phyloP scores from a whole-genome alignment of 2,888 invertebrate genomes.

The Cremastobaeus sp. region DNA sequence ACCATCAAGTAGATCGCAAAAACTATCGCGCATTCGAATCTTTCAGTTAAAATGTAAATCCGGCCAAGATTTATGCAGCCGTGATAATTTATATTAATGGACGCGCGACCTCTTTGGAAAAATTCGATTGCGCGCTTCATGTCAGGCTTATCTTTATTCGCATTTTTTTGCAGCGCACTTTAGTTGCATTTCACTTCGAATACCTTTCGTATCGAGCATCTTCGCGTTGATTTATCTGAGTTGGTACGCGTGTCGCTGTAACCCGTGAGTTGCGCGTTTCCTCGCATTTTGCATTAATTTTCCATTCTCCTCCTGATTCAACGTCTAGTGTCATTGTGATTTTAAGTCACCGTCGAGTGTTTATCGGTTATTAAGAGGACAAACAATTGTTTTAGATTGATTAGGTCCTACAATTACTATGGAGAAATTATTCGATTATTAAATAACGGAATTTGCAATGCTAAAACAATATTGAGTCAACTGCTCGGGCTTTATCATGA shows the following conservation, averaged over 20 bases:
- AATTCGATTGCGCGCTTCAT: constrained; percentile 39
- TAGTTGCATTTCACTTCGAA: constrained; percentile 47
- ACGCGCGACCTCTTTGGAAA: constrained; percentile 42
- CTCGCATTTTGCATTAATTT: constrained; percentile 15
- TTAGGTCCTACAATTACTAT: too few species aligned
- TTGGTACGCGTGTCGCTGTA: neutral
- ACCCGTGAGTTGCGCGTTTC: constrained; percentile 10
- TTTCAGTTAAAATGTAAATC: constrained; percentile 33
- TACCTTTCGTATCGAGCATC: constrained; percentile 29
- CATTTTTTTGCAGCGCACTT: constrained; percentile 24
- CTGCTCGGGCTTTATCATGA: too few species aligned
- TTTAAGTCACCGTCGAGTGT: too few species aligned
- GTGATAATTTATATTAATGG: constrained; percentile 54
- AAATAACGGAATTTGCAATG: too few species aligned
- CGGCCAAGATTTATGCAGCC: constrained; percentile 30
- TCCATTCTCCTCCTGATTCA: neutral
- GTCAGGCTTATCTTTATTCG: constrained; percentile 29
- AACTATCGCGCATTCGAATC: constrained; percentile 25
- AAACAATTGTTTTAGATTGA: too few species aligned
- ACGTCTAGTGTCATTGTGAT: constrained; percentile 3
- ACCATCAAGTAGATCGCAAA: constrained; percentile 34
- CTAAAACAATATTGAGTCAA: too few species aligned
- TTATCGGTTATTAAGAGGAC: too few species aligned
- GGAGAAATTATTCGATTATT: too few species aligned
- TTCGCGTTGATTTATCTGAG: constrained; percentile 27